These are phyloP conservation scores for Macrosteles quadrilineatus DNA, from an alignment of 1,140 invertebrate species.

Conservation along the genomic window DNA sequence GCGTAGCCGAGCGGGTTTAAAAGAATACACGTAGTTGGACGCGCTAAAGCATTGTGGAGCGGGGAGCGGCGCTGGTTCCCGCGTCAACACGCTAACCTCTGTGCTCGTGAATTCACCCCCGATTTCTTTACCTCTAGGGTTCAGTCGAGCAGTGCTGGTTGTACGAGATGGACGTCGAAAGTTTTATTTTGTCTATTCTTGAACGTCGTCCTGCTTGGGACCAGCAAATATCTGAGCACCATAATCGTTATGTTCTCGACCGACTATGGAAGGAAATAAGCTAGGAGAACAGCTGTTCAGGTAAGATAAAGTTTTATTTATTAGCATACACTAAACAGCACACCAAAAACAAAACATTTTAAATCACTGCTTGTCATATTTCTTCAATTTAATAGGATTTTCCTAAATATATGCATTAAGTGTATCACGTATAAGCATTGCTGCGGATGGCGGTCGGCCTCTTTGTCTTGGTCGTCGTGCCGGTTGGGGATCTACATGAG, in stretches of 20 bases:
- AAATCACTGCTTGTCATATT: neutral
- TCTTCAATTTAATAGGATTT: slow-evolving; percentile 6
- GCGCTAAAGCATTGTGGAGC: slow-evolving; percentile 9
- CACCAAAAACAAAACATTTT: too few species aligned
- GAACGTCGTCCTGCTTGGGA: slow-evolving; percentile 23
- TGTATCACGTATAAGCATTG: slow-evolving; percentile 1
- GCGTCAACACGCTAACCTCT: neutral
- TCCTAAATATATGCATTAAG: slow-evolving; percentile 16
- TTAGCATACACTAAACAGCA: too few species aligned
- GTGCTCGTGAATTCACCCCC: neutral
- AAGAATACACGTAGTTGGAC: slow-evolving; percentile 1
- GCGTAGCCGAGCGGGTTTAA: slow-evolving; percentile 7
- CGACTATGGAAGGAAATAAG: slow-evolving; percentile 21
- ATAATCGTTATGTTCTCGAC: slow-evolving; percentile 10
- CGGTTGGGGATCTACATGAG: slow-evolving; percentile 6
- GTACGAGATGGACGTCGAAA: neutral
- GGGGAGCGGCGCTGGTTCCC: neutral
- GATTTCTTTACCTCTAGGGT: neutral
- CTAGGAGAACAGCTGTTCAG: slow-evolving; percentile 7
- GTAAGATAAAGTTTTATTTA: slow-evolving; percentile 15
- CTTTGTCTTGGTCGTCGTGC: neutral
- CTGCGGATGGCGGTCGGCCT: slow-evolving; percentile 16
- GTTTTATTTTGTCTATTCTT: slow-evolving; percentile 9
- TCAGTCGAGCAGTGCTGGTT: neutral
- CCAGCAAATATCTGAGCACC: neutral